These are phyloP conservation scores for Scaptomyza flava DNA, from an alignment of 2,888 invertebrate genomes.

Conservation along the genomic window DNA sequence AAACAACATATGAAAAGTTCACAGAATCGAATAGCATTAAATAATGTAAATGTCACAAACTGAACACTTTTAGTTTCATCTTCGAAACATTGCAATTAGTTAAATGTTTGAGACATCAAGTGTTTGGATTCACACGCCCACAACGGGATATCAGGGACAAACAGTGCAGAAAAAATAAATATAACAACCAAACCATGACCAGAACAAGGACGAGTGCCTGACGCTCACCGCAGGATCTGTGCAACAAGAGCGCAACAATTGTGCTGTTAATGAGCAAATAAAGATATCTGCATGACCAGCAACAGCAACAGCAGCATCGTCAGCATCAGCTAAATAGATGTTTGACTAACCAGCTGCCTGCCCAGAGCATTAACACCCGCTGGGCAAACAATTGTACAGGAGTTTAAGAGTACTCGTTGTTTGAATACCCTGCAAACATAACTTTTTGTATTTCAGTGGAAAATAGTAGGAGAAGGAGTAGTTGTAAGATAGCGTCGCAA, in stretches of 20 bases:
- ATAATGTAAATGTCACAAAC: constrained; percentile 34
- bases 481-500: too few species aligned
- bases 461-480: too few species aligned
- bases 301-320: constrained; percentile 30
- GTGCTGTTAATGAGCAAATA: constrained; percentile 79
- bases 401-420: constrained; percentile 2
- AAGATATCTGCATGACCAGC: constrained; percentile 70
- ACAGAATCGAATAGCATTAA: constrained; percentile 41
- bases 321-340: constrained; percentile 56
- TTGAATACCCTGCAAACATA: constrained; percentile 27
- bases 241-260: constrained; percentile 72
- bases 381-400: constrained; percentile 31
- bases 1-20: constrained; percentile 49
- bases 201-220: constrained; percentile 35
- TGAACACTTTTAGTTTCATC: not conserved
- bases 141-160: constrained; percentile 20
- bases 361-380: constrained; percentile 50
- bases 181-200: constrained; percentile 22
- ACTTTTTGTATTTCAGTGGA: not conserved
- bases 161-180: not conserved
- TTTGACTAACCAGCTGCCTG: constrained; percentile 49
- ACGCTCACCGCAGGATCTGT: constrained; percentile 54
- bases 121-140: constrained; percentile 71
- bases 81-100: constrained; percentile 9
- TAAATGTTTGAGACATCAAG: constrained; percentile 27